Base-by-base conservation (phyloP, 2,113 vertebrate genomes). In the Pelobates fuscus region DNA sequence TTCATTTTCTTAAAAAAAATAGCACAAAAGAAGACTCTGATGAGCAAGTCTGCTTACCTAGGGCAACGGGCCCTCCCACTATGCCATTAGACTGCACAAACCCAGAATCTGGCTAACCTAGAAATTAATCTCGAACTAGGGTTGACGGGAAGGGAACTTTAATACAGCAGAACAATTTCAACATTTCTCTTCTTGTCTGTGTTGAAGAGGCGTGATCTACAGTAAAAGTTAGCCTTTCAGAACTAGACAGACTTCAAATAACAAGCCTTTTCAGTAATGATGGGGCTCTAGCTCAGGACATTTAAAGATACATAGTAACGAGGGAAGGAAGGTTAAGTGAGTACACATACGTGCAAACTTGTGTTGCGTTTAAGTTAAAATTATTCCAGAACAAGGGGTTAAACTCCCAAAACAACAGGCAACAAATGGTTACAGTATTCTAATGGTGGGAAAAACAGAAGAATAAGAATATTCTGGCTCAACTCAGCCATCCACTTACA, bases 1-100 rank as follows among this genome's bases (percentile, higher is more conserved):
- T 15, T 80, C 73, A 81, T n/a, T n/a, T n/a, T n/a, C 89, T 91
- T 88, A n/a, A 90, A 90, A 93, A 92, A 86, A 91, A 94, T 89
- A 94, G 89, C 89, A 94, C 91, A 93, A 92, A 93, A 94, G 91
- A 87, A 37, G 88, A 90, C 89, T 89, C 82, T 78, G 86, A 86
- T 87, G 88, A 87, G 86, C 88, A 85, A 46, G 76, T 88, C 87
- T 82, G 84, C 92, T 89, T 92, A 84, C 81, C 86, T 58, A 87
- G 86, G 81, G 89, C 84, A 88, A 93, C 87, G 86, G n/a, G 72
- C 91, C 87, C 86, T 90, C 82, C 86, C 57, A 80, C 81, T 84
- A 88, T 82, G 83, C 83, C 88, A 84, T 90, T 88, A 90, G 91
- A 89, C 86, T 91, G 93, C 91, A 91, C 89, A 89, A 90, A 86